Evolutionary conservation across 1,140 invertebrate species (phyloP).

Genomic region (Cyclina sinensis): DNA sequence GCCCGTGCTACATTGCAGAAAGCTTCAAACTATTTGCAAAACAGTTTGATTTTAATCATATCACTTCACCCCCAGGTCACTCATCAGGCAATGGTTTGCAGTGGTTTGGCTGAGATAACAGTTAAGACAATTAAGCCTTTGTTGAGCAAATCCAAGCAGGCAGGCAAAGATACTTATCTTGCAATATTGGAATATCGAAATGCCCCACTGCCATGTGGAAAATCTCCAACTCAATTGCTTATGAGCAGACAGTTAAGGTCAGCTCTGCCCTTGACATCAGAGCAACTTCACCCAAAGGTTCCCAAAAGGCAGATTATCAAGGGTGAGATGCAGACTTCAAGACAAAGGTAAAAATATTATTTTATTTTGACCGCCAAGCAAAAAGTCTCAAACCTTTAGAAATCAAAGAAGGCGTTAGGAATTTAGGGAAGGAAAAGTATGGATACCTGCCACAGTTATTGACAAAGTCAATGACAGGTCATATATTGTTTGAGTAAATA

Average conservation of each 20-base stretch:
- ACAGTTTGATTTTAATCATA: background rate
- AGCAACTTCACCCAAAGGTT: background rate
- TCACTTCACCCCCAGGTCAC: background rate
- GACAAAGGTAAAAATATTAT: background rate
- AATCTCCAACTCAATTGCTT: background rate
- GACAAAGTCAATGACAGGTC: background rate
- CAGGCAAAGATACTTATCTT: background rate
- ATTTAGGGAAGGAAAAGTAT: background rate
- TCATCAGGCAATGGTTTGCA: background rate
- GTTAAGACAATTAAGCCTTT: background rate
- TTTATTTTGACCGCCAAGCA: background rate
- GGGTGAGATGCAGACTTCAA: background rate
- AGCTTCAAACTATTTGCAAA: background rate
- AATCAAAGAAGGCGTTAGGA: background rate
- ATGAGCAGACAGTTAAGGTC: background rate
- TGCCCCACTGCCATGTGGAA: background rate
- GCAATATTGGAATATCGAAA: background rate
- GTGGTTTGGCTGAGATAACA: background rate
- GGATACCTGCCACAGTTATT: background rate
- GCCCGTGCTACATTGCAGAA: background rate
- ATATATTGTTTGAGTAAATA: background rate
- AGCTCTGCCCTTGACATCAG: background rate
- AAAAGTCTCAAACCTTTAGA: background rate
- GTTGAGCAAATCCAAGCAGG: background rate
- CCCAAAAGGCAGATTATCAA: background rate